A percentile compares a stretch with the other conserved stretches of the same genome.
These are phyloP conservation scores for Blastobasis adustella DNA, from an alignment of 2,888 invertebrate genomes.

Conservation along the genomic window DNA sequence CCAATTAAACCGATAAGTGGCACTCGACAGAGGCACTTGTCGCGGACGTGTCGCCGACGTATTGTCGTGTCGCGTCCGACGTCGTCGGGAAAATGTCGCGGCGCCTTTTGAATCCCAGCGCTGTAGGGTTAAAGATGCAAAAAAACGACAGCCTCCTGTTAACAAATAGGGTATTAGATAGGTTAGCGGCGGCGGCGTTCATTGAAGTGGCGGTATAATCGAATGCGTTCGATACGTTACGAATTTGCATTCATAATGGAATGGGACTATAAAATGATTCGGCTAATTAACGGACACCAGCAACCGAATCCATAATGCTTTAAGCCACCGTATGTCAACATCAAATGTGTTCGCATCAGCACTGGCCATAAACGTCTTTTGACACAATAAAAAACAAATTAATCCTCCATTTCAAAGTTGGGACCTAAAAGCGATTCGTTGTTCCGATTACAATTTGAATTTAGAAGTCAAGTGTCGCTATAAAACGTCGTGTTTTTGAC, in stretches of 20 bases:
- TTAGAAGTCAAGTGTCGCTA: slow-evolving; percentile 56
- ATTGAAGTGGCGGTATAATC: too few relatives aligned
- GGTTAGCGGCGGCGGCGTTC: neutral
- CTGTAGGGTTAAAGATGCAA: slow-evolving; percentile 11
- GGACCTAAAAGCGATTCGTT: slow-evolving; percentile 61
- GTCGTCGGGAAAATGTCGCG: slow-evolving; percentile 38
- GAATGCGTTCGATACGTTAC: too few relatives aligned
- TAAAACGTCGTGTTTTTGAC: slow-evolving; percentile 52
- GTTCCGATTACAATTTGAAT: slow-evolving; percentile 55
- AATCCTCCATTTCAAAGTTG: slow-evolving; percentile 37
- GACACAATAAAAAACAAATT: slow-evolving; percentile 48
- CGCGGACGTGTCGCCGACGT: slow-evolving; percentile 44
- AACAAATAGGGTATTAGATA: slow-evolving; percentile 11
- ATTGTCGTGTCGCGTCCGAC: slow-evolving; percentile 52
- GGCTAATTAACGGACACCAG: slow-evolving; percentile 6
- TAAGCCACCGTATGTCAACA: slow-evolving; percentile 5
- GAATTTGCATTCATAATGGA: too few relatives aligned
- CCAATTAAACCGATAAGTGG: slow-evolving; percentile 43
- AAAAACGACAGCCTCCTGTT: slow-evolving; percentile 11
- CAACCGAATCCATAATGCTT: slow-evolving; percentile 1
- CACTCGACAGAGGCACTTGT: slow-evolving; percentile 30
- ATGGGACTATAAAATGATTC: neutral
- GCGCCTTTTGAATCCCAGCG: slow-evolving; percentile 31
- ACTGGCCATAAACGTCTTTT: slow-evolving; percentile 23
- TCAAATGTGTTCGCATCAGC: slow-evolving; percentile 2